Percentiles rank a stretch among this genome's conserved stretches.
These are phyloP conservation scores for Cariama cristata DNA, from an alignment of 2,113 vertebrate species.

Conservation along the genomic window DNA sequence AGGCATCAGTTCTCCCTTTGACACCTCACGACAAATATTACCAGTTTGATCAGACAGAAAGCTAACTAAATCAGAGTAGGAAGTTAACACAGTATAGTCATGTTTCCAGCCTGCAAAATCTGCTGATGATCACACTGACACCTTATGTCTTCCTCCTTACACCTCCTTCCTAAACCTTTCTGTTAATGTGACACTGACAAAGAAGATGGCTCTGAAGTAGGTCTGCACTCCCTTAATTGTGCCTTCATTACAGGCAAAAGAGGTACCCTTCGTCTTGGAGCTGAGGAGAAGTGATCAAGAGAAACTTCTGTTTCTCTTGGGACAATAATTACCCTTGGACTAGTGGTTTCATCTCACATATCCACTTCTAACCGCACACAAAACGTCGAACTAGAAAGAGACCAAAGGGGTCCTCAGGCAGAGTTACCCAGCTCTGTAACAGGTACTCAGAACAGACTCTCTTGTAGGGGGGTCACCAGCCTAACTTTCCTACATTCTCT, in stretches of 20 bases:
- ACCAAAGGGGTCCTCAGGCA: not conserved
- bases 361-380: not conserved
- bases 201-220: not conserved
- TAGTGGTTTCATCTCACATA: not conserved
- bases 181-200: not conserved
- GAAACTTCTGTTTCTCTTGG: not conserved
- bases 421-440: not conserved
- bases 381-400: not conserved
- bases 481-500: not conserved
- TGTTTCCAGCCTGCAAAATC: not conserved
- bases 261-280: not conserved
- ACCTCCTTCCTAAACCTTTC: not conserved
- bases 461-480: fast-evolving
- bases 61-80: not conserved
- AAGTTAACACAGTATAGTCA: not conserved
- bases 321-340: not conserved
- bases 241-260: not conserved
- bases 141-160: not conserved
- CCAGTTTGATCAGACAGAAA: not conserved
- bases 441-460: not conserved
- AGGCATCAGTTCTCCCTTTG: not conserved
- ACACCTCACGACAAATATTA: not conserved
- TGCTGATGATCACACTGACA: fast-evolving
- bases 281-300: not conserved
- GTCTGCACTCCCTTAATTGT: not conserved